Evolutionary conservation across 2,888 invertebrate genomes (phyloP), one percentile per base, ranked within the genome.

Genomic region (Leptopilina drosophilae): DNA sequence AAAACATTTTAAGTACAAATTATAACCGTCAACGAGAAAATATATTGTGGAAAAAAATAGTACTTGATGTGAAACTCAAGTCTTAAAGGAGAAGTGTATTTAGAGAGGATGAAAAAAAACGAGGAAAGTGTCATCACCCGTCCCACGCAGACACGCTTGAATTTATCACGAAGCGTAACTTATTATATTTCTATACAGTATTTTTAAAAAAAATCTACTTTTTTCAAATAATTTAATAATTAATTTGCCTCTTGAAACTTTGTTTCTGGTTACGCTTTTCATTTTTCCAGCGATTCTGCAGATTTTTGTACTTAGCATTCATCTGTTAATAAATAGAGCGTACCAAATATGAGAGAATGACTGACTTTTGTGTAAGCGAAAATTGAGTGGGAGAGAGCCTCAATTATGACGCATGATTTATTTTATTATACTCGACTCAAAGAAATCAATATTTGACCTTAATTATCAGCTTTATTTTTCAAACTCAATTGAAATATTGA

Each of bases 51-150:
- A 26, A 73, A 64, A 64, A 73, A 73, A 56, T 73, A 8, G 33
- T 69, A 69, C 49, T 73, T 56, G 73, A 73, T 33, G 73, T 56
- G 20, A 62, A 62, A 62, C 15, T 15, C 15, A 7, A 15, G 8
- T 33, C 15, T 62, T 62, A 62, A 20, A 62, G 62, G n/a, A 20
- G 62, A 62, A 62, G 62, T 33, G 73, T 73, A n/a, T 73, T 73
- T 73, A 73, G 69, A 56, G 73, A 73, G 33, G 53, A 33, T 33
- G 11, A 14, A 33, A 53, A 40, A 56, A 40, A 73, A 73, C 73
- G 73, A 73, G 40, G 73, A 73, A 73, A 73, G 73, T 73, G 73
- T 73, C 73, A 73, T 73, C 73, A 73, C 73, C 73, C 73, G 40
- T 73, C 73, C 73, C 73, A 73, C 73, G 73, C 73, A 73, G 73